Conservation (phyloP, 2,113 vertebrate genomes). For the Loxodonta africana region DNA sequence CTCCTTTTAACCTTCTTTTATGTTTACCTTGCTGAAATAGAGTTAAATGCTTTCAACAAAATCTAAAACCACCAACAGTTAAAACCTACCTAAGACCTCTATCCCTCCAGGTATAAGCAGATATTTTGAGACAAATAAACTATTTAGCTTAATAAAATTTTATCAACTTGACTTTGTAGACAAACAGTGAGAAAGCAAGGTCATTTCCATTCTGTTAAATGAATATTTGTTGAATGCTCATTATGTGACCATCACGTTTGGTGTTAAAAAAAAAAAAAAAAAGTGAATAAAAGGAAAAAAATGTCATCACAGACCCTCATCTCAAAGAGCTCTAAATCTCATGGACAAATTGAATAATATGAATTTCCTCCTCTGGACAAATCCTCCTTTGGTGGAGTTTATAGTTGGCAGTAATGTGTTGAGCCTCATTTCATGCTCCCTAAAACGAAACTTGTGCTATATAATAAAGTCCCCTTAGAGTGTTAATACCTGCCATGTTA, state of each 20-base stretch:
- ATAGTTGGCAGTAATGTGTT: background rate
- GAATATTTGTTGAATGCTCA: background rate
- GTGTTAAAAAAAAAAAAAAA: background rate
- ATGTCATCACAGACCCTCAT: background rate
- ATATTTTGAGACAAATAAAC: constrained; percentile 46
- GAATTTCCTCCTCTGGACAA: background rate
- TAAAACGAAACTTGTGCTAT: background rate
- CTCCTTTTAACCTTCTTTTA: constrained; percentile 70
- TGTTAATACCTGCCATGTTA: background rate
- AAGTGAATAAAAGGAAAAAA: background rate
- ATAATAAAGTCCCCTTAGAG: background rate
- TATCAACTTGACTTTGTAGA: background rate
- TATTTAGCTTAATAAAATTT: constrained; percentile 49
- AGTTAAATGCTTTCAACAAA: constrained; percentile 71
- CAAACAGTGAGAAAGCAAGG: background rate
- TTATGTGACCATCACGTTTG: background rate
- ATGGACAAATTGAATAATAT: background rate
- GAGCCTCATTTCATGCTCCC: background rate
- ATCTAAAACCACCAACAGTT: background rate
- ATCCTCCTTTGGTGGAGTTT: background rate
- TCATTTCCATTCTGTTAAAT: background rate
- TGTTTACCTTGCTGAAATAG: constrained; percentile 74
- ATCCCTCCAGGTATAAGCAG: background rate
- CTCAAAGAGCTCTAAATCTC: background rate
- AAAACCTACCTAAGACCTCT: background rate